A percentile compares a stretch with the other conserved stretches of the same genome.
These are phyloP conservation scores for Heteronetta atricapilla DNA, from an alignment of 2,113 vertebrate species.

Conservation along the genomic window DNA sequence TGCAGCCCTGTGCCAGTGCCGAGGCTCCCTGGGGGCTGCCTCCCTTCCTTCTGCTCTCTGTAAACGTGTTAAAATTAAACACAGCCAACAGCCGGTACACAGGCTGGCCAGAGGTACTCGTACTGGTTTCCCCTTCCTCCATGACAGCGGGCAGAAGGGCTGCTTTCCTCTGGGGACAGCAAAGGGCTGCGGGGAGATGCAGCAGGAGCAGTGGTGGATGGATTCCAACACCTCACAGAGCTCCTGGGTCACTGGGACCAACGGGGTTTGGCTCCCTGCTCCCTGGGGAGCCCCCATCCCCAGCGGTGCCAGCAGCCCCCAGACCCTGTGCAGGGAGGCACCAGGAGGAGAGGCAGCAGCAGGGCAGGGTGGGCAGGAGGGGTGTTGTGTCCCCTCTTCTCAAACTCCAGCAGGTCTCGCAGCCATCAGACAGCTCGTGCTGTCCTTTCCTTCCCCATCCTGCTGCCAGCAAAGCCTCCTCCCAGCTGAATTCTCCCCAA, in stretches of 20 bases:
- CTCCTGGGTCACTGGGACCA: neutral
- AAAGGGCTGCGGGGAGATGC: too few species aligned
- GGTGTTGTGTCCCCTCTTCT: too few species aligned
- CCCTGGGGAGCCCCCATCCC: too few species aligned
- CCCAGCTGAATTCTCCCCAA: accelerated
- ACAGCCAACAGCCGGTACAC: too few species aligned
- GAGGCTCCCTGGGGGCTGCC: neutral
- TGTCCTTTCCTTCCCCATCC: neutral
- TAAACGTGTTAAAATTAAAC: neutral
- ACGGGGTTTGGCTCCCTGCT: too few species aligned
- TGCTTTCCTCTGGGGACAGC: neutral
- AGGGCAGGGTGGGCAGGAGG: neutral
- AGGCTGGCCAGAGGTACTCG: too few species aligned
- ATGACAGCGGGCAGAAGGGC: neutral
- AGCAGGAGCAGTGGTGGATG: neutral
- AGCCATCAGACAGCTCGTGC: too few species aligned
- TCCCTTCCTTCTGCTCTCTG: neutral
- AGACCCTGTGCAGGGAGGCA: neutral
- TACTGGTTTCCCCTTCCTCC: too few species aligned
- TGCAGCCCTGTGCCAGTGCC: neutral
- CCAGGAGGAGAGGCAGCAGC: neutral
- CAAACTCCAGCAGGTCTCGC: neutral
- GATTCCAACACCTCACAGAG: neutral
- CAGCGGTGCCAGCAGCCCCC: neutral
- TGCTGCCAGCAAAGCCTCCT: neutral